These are phyloP conservation scores for Eptatretus atami DNA, from an alignment of 2,797 vertebrate species.

Conservation along the genomic window DNA sequence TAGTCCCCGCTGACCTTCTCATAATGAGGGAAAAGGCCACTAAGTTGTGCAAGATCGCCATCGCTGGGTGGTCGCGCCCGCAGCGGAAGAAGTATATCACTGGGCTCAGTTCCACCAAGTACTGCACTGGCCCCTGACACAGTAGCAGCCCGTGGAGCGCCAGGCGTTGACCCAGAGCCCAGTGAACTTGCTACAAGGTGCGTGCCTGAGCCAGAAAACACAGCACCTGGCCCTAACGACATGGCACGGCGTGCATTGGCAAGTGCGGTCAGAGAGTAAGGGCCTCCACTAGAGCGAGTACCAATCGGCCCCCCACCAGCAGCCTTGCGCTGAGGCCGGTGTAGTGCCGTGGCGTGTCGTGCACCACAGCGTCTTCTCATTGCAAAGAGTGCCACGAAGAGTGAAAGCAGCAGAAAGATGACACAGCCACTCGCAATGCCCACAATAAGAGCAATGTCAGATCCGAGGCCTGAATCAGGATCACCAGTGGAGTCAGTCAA, in stretches of 20 bases:
- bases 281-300: neutral
- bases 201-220: no score
- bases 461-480: neutral
- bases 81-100: neutral
- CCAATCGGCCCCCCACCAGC: neutral
- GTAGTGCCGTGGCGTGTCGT: neutral
- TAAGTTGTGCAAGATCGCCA: neutral
- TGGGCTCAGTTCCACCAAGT: neutral
- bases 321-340: neutral
- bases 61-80: neutral
- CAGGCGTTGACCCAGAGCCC: no score
- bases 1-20: conserved; percentile 2
- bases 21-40: neutral
- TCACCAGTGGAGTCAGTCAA: no score
- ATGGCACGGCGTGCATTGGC: neutral
- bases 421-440: neutral
- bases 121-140: no score
- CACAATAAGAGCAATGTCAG: conserved; percentile 2
- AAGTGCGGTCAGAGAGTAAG: neutral
- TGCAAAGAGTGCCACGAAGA: neutral
- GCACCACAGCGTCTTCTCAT: neutral
- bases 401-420: neutral
- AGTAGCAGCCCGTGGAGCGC: no score
- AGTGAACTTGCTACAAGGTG: no score
- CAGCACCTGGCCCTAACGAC: neutral